Evolutionary conservation across 2,888 invertebrate genomes (phyloP).

Genomic region (Paralinhomoeus sp.): DNA sequence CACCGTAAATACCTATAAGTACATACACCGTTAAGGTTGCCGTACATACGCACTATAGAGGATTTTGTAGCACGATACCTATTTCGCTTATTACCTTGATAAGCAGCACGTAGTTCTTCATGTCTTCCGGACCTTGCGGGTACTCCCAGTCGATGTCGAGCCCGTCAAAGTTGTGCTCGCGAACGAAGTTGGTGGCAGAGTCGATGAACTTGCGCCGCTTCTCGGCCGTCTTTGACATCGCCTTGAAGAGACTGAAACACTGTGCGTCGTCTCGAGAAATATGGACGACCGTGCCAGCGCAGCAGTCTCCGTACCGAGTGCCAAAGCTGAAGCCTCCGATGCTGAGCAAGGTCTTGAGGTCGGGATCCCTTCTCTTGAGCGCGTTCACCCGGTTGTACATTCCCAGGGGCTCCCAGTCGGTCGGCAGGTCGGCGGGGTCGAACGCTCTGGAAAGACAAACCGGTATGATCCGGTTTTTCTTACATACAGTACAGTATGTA

Average conservation of each 20-base stretch:
- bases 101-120: constrained; percentile 14
- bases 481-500: no score
- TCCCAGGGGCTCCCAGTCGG: constrained; percentile 61
- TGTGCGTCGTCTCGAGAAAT: no score
- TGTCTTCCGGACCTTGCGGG: constrained; percentile 30
- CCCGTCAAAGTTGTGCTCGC: constrained; percentile 25
- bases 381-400: constrained; percentile 61
- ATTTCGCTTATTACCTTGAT: constrained; percentile 8
- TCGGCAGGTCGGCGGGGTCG: constrained; percentile 36
- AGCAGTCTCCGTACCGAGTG: constrained; percentile 38
- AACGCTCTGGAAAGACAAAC: constrained; percentile 23
- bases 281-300: no score
- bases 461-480: no score
- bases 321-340: constrained; percentile 94
- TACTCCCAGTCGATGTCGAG: constrained; percentile 29
- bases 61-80: no score
- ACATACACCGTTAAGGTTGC: no score
- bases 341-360: constrained; percentile 68
- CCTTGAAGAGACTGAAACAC: constrained; percentile 9
- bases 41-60: no score
- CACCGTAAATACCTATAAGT: no score
- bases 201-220: constrained; percentile 36
- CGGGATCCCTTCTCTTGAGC: constrained; percentile 66
- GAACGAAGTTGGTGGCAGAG: constrained; percentile 21
- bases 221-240: constrained; percentile 16